Evolutionary conservation across 1,140 invertebrate genomes (phyloP), one percentile per base, ranked within the genome.

Genomic region (Trinorchestia longiramus): DNA sequence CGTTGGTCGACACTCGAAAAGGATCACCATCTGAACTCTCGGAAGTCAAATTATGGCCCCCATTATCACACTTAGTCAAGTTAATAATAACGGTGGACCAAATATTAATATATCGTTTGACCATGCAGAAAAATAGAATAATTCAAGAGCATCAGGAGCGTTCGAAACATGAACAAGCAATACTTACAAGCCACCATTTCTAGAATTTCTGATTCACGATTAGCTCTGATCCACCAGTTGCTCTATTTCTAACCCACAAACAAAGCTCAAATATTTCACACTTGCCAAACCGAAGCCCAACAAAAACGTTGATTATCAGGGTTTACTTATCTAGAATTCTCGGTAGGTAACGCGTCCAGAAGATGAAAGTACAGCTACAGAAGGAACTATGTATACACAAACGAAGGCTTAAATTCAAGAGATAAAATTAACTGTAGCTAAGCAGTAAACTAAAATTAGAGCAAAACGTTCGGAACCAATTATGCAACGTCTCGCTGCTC

Each of bases 351-450:
- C 88, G 43, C 88, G n/a, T 90, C 88, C n/a, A 90, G n/a, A 90
- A 94, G 40, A 47, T 94, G 88, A 94, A 47, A 94, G 43, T 36
- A 94, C 92, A 94, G 92, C 44, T 94, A 94, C 41, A 94, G 92
- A 94, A 94, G 92, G 40, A 94, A n/a, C n/a, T n/a, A n/a, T n/a
- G 43, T 45, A 94, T 94, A 94, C 92, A 94, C 92, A 47, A 94
- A 94, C 92, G 44, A 94, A 94, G 40, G 92, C 92, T 94, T 94
- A 94, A 94, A 94, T 90, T 43, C 88, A 90, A 42, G 11, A 43
- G 43, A 90, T 90, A 41, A 90, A 42, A 90, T 90, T 42, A 90
- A 90, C 43, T 45, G 44, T 43, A 94, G 44, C 44, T 94, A 94
- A 45, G 92, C 92, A 94, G 19, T 94, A 45, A 94, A 94, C 44